phyloP scores from a whole-genome alignment of 1,140 invertebrate genomes.

The Doryteuthis pealeii region DNA sequence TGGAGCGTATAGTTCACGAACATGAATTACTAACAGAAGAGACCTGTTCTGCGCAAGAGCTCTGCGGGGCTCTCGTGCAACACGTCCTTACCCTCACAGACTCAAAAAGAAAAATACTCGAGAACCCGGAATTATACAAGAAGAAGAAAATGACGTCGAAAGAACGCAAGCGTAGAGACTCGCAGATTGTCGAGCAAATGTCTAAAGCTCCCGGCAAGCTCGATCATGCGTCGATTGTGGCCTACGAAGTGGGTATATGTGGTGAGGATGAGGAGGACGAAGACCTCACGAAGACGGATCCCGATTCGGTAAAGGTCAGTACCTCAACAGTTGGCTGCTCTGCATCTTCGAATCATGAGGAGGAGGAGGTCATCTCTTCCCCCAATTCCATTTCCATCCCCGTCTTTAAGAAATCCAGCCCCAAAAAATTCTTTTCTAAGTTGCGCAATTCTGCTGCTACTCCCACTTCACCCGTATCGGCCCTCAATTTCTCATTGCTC shows the following conservation, averaged over 20 bases:
- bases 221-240: constrained; percentile 86
- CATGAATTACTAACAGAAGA: constrained; percentile 56
- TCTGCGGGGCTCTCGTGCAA: constrained; percentile 57
- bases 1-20: constrained; percentile 59
- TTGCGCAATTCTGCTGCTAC: constrained; percentile 28
- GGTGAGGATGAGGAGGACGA: constrained; percentile 37
- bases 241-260: constrained; percentile 70
- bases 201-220: constrained; percentile 81
- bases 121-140: constrained; percentile 55
- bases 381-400: constrained; percentile 17
- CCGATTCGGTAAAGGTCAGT: constrained; percentile 2
- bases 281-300: constrained; percentile 21
- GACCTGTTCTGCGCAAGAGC: constrained; percentile 56
- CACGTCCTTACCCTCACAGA: constrained; percentile 58
- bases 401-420: constrained; percentile 30
- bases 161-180: constrained; percentile 51
- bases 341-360: background rate
- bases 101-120: constrained; percentile 55
- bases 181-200: constrained; percentile 56
- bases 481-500: constrained; percentile 13
- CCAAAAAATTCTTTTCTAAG: constrained; percentile 32
- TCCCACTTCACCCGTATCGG: constrained; percentile 15
- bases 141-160: constrained; percentile 48
- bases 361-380: background rate
- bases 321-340: background rate